Evolutionary conservation across 2,113 vertebrate genomes (phyloP), one percentile per base, ranked within the genome.

Genomic region (Atrichornis clamosus): DNA sequence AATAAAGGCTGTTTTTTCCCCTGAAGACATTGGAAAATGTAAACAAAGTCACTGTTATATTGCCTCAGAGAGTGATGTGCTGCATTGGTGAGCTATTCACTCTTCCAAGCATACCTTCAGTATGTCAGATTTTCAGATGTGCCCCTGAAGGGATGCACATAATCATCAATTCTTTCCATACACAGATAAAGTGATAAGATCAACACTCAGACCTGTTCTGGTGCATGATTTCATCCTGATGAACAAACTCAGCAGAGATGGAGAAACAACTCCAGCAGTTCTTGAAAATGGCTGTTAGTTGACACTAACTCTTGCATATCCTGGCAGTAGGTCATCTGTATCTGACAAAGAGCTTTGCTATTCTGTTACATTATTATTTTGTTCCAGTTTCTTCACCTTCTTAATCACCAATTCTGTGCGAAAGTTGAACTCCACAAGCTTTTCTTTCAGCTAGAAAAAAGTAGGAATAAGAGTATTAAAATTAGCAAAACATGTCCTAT

Each of bases 401-500:
- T 83, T 85, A 12, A 79, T 69, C 35, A 97, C 28, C 30, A 47
- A 27, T 46, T 97, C 88, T n/a, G 97, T 9, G 9, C 74, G 96
- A 67, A 3, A 1, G 11, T 94, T 73, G 2, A 21, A 46, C 13
- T 88, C 17, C 58, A 98, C 63, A 79, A 98, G 68, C 72, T 78
- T 95, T 77, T 96, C 70, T 95, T 98, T 98, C 70, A 98, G 37
- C 98, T 98, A 67, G 39, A 47, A 72, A 46, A 67, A 41, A 27
- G 35, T 2, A 85, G 8, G 76, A 53, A 27, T 2, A 44, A 32
- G 14, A 67, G 5, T 41, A 60, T 60, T 60, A 67, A 68, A 87
- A 47, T 13, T 19, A 58, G 44, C 63, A 63, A 55, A 77, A 60
- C 56, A 35, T 14, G 24, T 35, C 20, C 41, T 74, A 76, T 32